These are phyloP conservation scores for Druon quercuslanigerum DNA, from an alignment of 1,140 invertebrate genomes.

Conservation along the genomic window DNA sequence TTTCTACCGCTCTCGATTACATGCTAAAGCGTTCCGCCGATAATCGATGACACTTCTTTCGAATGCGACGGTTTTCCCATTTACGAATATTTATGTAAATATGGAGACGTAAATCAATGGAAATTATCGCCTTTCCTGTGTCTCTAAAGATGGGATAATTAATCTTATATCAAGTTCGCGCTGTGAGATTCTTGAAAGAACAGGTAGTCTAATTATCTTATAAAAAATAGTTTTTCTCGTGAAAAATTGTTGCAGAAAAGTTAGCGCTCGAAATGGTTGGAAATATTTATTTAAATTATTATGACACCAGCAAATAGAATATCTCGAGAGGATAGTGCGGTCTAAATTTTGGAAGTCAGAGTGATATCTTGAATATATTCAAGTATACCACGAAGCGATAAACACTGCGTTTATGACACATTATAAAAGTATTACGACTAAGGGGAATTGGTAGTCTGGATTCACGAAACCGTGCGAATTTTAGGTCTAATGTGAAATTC, in stretches of 20 bases:
- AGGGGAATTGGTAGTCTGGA: conserved; percentile 19
- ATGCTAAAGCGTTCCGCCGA: background rate
- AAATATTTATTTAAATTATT: background rate
- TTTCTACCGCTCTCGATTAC: conserved; percentile 1
- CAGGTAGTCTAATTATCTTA: too few relatives aligned
- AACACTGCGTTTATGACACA: background rate
- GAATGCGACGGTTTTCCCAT: background rate
- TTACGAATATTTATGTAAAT: background rate
- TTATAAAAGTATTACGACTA: conserved; percentile 23
- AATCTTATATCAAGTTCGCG: too few relatives aligned
- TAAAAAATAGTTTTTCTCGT: too few relatives aligned
- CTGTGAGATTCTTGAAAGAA: too few relatives aligned
- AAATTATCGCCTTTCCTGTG: background rate
- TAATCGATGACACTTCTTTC: conserved; percentile 4
- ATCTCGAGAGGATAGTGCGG: background rate
- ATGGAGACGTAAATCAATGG: background rate
- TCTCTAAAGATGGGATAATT: too few relatives aligned
- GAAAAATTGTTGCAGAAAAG: background rate
- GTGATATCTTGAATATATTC: background rate
- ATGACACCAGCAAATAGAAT: background rate
- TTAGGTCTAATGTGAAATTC: conserved; percentile 56
- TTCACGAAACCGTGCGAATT: conserved; percentile 53
- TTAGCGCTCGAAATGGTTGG: background rate
- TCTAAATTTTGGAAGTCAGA: background rate
- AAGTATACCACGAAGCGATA: background rate